Base-by-base conservation (phyloP, 1,140 invertebrate species). In the Drosophila oshimai region DNA sequence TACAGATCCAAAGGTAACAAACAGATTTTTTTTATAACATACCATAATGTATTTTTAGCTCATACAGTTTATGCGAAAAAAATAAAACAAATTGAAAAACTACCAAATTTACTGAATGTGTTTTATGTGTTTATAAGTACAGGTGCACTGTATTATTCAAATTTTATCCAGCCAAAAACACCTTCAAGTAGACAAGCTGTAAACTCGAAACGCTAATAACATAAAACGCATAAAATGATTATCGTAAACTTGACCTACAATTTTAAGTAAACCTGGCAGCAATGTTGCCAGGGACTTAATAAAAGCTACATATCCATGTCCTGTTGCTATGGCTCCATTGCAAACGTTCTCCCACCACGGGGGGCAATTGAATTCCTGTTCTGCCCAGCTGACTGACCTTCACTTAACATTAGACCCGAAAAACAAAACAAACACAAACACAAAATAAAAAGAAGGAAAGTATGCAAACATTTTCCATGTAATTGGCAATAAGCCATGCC, bases 391-490 rank as follows among this genome's bases (percentile, higher is more conserved):
- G 78, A 81, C 36, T 83, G 78, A 81, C 78, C 72, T 81, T 83
- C 55, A 68, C 41, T 73, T 73, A 73, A 73, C 69, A 73, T 73
- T 64, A 70, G 42, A 20, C 29, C 45, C 64, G 17, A 41, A 42
- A 50, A 61, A 60, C 55, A 42, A 49, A 37, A 44, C 45, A 50
- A 29, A 61, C 55, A 49, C n/a, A 72, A 61, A 62, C 45, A 47
- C 24, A 60, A 45, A 24, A 45, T 42, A 49, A 68, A 39, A 9
- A 44, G 36, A 22, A n/a, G 55, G 31, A 13, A 15, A 53, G 64
- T 41, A 77, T 65, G 60, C 74, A 78, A 78, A 78, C 67, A 78
- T 62, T 78, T 65, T 68, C 69, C 70, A 78, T 78, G 74, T 55
- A 76, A 76, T 73, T 73, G 70, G 51, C 65, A 65, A 65, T 57